Evolutionary conservation across 2,797 vertebrate genomes (phyloP).

Genomic region (Oceanodroma leucorhoa): DNA sequence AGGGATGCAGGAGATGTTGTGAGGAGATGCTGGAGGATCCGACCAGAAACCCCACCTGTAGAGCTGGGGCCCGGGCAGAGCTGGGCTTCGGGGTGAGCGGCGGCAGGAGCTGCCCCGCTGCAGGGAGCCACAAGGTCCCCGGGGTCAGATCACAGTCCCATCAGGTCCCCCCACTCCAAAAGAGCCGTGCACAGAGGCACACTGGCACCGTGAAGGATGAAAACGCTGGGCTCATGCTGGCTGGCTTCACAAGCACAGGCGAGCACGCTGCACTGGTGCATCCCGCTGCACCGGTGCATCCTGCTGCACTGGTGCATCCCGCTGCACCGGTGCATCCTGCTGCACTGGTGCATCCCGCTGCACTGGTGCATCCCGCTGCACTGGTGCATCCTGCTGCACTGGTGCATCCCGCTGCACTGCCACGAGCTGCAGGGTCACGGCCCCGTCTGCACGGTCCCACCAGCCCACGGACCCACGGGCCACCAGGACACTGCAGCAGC

Average conservation of each 20-base stretch:
- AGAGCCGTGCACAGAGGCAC: neutral
- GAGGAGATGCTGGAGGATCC: neutral
- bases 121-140: neutral
- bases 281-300: neutral
- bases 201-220: neutral
- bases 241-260: neutral
- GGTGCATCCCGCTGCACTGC: neutral
- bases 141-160: neutral
- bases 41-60: neutral
- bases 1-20: neutral
- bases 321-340: neutral
- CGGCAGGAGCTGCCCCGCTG: neutral
- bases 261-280: neutral
- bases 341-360: neutral
- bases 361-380: neutral
- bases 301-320: neutral
- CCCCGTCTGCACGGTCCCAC: neutral
- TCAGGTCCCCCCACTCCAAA: neutral
- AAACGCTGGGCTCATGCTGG: neutral
- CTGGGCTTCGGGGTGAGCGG: neutral
- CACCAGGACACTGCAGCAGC: neutral
- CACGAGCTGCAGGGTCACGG: rapidly evolving
- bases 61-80: neutral
- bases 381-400: no score
- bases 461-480: neutral